Conservation (phyloP, 2,797 vertebrate genomes). For the Xyrichtys novacula region DNA sequence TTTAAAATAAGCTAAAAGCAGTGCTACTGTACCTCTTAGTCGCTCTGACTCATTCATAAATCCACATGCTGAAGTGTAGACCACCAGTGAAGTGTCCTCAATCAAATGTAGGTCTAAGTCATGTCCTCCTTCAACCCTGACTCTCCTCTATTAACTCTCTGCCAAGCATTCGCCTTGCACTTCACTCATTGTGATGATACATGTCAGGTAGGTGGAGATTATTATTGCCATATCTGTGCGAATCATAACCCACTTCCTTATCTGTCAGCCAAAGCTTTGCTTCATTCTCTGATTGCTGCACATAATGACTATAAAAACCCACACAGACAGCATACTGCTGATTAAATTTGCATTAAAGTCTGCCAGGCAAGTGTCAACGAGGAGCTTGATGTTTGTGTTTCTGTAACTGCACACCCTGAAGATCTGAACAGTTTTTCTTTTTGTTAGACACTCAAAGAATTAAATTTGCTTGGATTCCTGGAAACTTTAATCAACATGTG, state of each 20-base stretch:
- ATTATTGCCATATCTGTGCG: slow-evolving; percentile 10
- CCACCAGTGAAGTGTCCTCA: background rate
- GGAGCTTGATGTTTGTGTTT: background rate
- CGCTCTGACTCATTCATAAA: slow-evolving; percentile 35
- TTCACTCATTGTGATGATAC: slow-evolving; percentile 52
- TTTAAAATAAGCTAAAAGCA: background rate
- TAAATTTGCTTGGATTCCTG: background rate
- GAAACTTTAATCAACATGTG: background rate
- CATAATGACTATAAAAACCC: background rate
- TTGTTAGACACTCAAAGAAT: background rate
- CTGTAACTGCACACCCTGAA: background rate
- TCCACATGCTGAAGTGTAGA: slow-evolving; percentile 10
- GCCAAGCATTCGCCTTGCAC: slow-evolving; percentile 12
- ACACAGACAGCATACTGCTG: background rate
- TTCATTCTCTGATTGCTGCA: slow-evolving; percentile 14
- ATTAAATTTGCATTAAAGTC: background rate
- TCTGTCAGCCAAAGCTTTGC: slow-evolving; percentile 23
- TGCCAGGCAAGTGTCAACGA: background rate
- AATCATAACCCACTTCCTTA: slow-evolving; percentile 34
- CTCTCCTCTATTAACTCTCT: slow-evolving; percentile 10
- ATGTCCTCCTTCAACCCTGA: background rate
- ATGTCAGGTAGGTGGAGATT: slow-evolving; percentile 65
- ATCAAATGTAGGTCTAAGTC: background rate
- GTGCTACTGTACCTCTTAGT: slow-evolving; percentile 40
- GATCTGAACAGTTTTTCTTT: background rate